Conservation (phyloP, 1,140 invertebrate genomes). For the Wasmannia auropunctata region DNA sequence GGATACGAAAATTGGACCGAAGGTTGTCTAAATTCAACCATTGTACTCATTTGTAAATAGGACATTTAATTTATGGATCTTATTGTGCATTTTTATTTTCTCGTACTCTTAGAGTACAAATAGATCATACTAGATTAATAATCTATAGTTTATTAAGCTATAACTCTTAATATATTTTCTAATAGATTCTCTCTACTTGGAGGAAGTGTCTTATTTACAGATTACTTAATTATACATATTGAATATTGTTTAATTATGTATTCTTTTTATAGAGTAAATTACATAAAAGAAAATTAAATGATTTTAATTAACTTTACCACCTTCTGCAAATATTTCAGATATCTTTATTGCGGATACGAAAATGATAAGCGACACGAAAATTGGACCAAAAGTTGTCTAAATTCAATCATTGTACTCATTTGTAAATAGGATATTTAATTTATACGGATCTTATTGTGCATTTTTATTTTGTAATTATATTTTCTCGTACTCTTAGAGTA, state of each 20-base stretch:
- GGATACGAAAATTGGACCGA: not conserved
- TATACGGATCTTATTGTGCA: not conserved
- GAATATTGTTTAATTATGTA: no score
- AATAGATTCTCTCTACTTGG: no score
- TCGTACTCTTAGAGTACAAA: not conserved
- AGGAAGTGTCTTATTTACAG: no score
- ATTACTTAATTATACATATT: no score
- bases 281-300: no score
- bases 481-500: not conserved
- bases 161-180: no score
- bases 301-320: no score
- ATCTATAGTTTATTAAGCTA: no score
- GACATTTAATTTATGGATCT: not conserved
- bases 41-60: not conserved
- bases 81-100: not conserved
- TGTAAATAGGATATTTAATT: not conserved
- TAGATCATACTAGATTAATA: no score
- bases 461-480: not conserved
- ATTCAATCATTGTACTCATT: not conserved
- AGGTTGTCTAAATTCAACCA: not conserved
- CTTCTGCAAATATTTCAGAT: no score
- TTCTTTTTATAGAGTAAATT: no score
- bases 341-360: no score
- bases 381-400: not conserved
- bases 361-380: not conserved